phyloP scores from a whole-genome alignment of 2,888 invertebrate genomes.

The Deilephila elpenor region DNA sequence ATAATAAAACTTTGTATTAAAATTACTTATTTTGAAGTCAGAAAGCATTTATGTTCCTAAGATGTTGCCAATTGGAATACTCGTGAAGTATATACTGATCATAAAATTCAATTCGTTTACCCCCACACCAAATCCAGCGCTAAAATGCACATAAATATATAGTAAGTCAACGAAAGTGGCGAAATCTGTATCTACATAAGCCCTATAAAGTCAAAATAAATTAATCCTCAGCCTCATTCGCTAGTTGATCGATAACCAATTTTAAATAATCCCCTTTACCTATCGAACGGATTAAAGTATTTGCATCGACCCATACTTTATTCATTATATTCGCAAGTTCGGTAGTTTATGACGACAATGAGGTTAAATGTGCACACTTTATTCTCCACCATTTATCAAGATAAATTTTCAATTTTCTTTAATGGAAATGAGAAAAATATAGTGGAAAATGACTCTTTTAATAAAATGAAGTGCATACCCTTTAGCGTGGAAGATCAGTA shows the following conservation, averaged over 20 bases:
- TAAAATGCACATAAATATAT: neutral
- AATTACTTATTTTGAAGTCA: too few relatives aligned
- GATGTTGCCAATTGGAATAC: too few relatives aligned
- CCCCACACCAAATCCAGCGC: too few relatives aligned
- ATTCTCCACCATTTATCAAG: conserved; percentile 6
- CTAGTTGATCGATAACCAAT: conserved; percentile 40
- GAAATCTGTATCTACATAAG: neutral
- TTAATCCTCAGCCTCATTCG: conserved; percentile 10
- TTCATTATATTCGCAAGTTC: conserved; percentile 11
- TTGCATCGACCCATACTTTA: conserved; percentile 4
- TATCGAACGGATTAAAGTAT: conserved; percentile 25
- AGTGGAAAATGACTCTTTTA: neutral
- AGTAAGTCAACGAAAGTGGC: neutral
- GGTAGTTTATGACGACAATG: neutral
- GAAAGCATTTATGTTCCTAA: too few relatives aligned
- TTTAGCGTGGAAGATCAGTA: too few relatives aligned
- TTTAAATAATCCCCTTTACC: conserved; percentile 36
- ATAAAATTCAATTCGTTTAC: too few relatives aligned
- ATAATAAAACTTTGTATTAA: too few relatives aligned
- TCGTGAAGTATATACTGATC: too few relatives aligned
- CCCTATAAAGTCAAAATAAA: conserved; percentile 13
- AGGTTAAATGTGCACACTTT: neutral
- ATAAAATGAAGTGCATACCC: too few relatives aligned
- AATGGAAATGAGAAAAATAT: conserved; percentile 14
- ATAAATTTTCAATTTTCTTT: conserved; percentile 22